Conservation (phyloP, 2,888 invertebrate genomes). For the Caenorhabditis wallacei region DNA sequence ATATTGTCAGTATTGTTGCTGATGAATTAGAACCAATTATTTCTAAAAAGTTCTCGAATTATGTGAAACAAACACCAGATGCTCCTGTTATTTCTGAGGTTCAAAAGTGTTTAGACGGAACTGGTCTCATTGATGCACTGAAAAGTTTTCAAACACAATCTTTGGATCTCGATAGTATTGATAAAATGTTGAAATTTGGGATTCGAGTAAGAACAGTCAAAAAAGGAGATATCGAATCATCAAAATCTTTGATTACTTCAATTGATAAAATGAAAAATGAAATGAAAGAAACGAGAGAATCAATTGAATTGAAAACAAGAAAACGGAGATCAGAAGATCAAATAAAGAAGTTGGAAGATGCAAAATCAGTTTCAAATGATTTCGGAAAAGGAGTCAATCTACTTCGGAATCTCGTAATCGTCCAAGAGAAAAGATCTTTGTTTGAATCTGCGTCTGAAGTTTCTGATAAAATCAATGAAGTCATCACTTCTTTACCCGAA, state of each 20-base stretch:
- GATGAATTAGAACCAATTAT: background rate
- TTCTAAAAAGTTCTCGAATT: background rate
- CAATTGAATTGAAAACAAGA: background rate
- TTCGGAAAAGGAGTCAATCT: slow-evolving; percentile 17
- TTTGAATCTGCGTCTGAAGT: background rate
- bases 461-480: background rate
- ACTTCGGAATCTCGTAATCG: background rate
- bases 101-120: slow-evolving; percentile 2
- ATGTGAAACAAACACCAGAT: background rate
- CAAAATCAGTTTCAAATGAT: background rate
- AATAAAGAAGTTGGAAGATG: background rate
- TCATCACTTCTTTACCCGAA: background rate
- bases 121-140: slow-evolving; percentile 2
- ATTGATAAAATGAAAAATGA: background rate
- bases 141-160: background rate
- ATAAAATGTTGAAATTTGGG: slow-evolving; percentile 10
- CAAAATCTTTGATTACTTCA: background rate
- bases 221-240: background rate
- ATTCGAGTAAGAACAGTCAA: slow-evolving; percentile 4
- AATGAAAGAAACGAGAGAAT: background rate
- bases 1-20: background rate
- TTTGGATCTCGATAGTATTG: background rate
- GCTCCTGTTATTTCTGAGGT: background rate
- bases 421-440: background rate
- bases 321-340: background rate